Percentiles rank a stretch among this genome's conserved stretches.
phyloP scores from a whole-genome alignment of 2,888 invertebrate species.

The Plagiodera versicolora region DNA sequence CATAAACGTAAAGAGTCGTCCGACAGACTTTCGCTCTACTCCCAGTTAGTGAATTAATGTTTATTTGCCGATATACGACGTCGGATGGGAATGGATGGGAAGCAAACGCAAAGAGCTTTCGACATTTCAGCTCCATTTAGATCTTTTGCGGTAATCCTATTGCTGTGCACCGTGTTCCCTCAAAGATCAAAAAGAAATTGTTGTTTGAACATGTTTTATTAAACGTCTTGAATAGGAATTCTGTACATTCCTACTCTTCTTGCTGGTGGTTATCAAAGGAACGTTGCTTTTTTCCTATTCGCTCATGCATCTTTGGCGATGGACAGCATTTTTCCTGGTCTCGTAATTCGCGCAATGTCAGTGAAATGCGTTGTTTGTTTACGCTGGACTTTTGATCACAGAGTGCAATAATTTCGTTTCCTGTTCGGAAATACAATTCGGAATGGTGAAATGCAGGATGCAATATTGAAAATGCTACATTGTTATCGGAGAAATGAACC shows the following conservation, averaged over 20 bases:
- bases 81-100: no score
- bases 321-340: background rate
- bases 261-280: background rate
- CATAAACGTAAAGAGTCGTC: no score
- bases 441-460: background rate
- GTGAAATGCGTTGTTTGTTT: no score
- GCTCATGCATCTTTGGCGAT: background rate
- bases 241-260: background rate
- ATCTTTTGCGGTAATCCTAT: background rate
- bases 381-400: no score
- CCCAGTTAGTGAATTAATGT: background rate
- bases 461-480: no score
- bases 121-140: background rate
- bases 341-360: no score
- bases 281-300: background rate
- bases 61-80: background rate
- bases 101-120: background rate
- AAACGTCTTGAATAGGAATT: background rate
- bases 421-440: background rate
- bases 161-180: background rate
- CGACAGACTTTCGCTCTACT: no score
- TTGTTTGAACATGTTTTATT: background rate
- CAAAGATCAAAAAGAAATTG: slow-evolving; percentile 1
- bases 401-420: no score
- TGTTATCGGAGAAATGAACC: no score